Percentiles rank a stretch among this genome's conserved stretches.
These are phyloP conservation scores for Chrysina gloriosa DNA, from an alignment of 2,888 invertebrate genomes.

Conservation along the genomic window DNA sequence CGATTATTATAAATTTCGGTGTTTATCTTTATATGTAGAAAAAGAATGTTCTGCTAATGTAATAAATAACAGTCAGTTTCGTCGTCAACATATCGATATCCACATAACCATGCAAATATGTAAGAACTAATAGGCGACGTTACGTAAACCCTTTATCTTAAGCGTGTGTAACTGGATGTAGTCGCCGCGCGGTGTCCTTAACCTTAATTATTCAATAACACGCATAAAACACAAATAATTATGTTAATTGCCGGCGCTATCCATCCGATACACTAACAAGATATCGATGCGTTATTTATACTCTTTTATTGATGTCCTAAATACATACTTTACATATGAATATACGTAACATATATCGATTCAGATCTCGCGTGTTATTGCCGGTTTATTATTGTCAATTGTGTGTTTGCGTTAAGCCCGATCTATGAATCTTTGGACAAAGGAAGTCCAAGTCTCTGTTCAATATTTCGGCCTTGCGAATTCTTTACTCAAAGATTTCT, in stretches of 20 bases:
- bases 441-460: too few species aligned
- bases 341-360: too few species aligned
- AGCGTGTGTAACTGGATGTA: neutral
- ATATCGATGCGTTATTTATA: constrained; percentile 14
- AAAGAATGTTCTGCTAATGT: too few species aligned
- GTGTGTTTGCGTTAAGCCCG: neutral
- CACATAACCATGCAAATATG: neutral
- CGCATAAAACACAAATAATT: constrained; percentile 11
- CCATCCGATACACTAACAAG: constrained; percentile 5
- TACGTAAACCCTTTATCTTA: constrained; percentile 9
- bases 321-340: constrained; percentile 15
- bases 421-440: too few species aligned
- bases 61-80: too few species aligned
- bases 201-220: constrained; percentile 30
- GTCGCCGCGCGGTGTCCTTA: neutral
- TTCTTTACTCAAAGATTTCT: too few species aligned
- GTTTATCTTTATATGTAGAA: too few species aligned
- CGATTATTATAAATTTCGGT: too few species aligned
- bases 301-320: constrained; percentile 24
- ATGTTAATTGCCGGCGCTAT: constrained; percentile 19
- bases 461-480: too few species aligned
- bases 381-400: neutral
- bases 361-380: constrained; percentile 17
- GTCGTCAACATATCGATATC: too few species aligned
- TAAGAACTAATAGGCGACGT: neutral